Base-by-base conservation (phyloP, 2,113 vertebrate genomes). In the Lichenostomus cassidix region DNA sequence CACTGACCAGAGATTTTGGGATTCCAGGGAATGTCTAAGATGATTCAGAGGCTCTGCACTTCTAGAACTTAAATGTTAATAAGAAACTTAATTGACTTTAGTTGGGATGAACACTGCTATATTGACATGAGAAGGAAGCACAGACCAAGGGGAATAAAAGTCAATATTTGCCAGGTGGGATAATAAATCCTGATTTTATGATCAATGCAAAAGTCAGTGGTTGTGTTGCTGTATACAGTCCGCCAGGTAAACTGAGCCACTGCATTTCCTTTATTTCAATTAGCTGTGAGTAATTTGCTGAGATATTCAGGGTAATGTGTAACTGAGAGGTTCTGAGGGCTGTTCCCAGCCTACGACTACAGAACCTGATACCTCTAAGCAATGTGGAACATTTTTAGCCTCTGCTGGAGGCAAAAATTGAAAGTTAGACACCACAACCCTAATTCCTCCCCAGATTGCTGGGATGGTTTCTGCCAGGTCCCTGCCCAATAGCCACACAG, bases 321-420 rank as follows among this genome's bases (percentile, higher is more conserved):
- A 96, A 96, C 94, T 4, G 52, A 97, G 94, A 96, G 91, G 83
- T 93, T 96, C 94, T 56, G 76, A 95, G 91, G 76, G 89, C 86
- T 5, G 35, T 89, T 94, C 89, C 89, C 92, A 94, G 91, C 89
- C 94, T 50, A 67, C 16, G 1, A 92, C 95, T 52, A 70, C 67
- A 97, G 27, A 97, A 97, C 92, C 91, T 92, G 96, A 95, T 91
- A 95, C 95, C 91, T 95, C 92, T n/a, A 74, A 97, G 92, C 64
- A 70, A 94, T 68, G 91, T 59, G 94, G 86, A 93, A 94, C 91
- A 60, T 96, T 94, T 96, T 94, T 87, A 95, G 80, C 86, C 80
- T 75, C 92, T 41, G 94, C 92, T 96, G 73, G 86, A 96, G 92
- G 95, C 91, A 94, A 96, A 96, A 93, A 42, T 64, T 4, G 8